Conservation (phyloP, 2,113 vertebrate species). For the Ailuropoda melanoleuca region DNA sequence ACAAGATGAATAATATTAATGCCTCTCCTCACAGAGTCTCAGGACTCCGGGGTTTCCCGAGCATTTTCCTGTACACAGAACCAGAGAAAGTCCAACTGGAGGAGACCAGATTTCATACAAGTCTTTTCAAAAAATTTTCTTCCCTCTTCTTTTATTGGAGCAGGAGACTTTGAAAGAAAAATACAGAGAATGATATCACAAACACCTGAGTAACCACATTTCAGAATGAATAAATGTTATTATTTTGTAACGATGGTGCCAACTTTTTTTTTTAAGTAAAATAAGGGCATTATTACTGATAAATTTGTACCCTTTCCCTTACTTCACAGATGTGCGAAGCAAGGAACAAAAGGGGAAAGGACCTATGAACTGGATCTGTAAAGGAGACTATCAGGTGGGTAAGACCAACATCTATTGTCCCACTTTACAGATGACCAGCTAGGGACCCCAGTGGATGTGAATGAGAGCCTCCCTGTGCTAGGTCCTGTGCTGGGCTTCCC, state of each 20-base stretch:
- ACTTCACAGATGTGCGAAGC: slow-evolving; percentile 9
- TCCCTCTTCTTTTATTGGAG: background rate
- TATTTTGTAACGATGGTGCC: background rate
- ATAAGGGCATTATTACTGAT: background rate
- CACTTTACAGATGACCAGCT: background rate
- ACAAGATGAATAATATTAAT: background rate
- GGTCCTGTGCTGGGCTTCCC: background rate
- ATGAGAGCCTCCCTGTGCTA: background rate
- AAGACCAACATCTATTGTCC: background rate
- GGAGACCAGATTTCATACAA: background rate
- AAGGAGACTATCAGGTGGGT: background rate
- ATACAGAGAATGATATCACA: background rate
- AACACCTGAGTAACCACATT: background rate
- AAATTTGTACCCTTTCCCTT: background rate
- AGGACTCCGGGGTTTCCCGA: background rate
- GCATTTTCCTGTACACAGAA: background rate
- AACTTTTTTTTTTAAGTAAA: background rate
- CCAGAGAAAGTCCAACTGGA: background rate
- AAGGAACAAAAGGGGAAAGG: background rate
- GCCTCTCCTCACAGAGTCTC: background rate
- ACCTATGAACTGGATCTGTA: background rate
- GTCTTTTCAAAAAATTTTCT: background rate
- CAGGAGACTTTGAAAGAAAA: background rate
- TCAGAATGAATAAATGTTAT: background rate
- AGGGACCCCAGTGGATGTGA: rapidly evolving